Percentiles rank a stretch among this genome's conserved stretches.
Evolutionary conservation across 2,888 invertebrate genomes (phyloP).

Genomic region (Cyclophora punctaria): DNA sequence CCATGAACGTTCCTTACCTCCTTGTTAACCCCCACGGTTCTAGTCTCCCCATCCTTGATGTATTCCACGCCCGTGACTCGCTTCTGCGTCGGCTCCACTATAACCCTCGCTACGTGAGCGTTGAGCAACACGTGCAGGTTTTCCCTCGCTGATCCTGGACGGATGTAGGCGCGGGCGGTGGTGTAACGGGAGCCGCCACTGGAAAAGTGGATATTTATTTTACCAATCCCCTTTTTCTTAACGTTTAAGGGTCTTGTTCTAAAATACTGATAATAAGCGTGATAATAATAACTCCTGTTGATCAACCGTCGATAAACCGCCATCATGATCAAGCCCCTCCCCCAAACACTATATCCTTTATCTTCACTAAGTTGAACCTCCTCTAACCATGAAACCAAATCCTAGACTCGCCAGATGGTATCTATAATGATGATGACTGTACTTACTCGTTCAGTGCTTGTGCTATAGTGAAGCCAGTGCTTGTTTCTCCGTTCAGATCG

Average conservation of each 20-base stretch:
- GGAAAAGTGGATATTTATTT: slow-evolving; percentile 14
- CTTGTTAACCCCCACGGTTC: slow-evolving; percentile 62
- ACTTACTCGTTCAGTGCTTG: slow-evolving; percentile 77
- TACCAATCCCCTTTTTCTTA: neutral
- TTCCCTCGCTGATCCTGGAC: slow-evolving; percentile 71
- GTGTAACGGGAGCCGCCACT: slow-evolving; percentile 78
- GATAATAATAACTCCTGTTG: no score
- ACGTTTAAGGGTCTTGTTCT: no score
- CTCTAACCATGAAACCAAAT: no score
- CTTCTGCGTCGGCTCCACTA: slow-evolving; percentile 66
- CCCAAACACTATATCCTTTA: no score
- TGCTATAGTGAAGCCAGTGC: slow-evolving; percentile 78
- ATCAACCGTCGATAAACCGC: no score
- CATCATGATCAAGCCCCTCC: no score
- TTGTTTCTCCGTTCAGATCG: slow-evolving; percentile 78
- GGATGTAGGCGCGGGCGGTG: slow-evolving; percentile 76
- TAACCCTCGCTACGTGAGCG: slow-evolving; percentile 75
- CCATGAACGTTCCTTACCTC: slow-evolving; percentile 48
- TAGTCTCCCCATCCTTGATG: slow-evolving; percentile 62
- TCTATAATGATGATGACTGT: neutral
- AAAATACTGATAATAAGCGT: no score
- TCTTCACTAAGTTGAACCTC: no score
- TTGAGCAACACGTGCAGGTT: slow-evolving; percentile 79
- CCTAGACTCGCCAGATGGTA: no score
- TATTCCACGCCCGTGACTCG: slow-evolving; percentile 77